Evolutionary conservation across 1,140 invertebrate species (phyloP).

Genomic region (Lysiphlebus fabarum): DNA sequence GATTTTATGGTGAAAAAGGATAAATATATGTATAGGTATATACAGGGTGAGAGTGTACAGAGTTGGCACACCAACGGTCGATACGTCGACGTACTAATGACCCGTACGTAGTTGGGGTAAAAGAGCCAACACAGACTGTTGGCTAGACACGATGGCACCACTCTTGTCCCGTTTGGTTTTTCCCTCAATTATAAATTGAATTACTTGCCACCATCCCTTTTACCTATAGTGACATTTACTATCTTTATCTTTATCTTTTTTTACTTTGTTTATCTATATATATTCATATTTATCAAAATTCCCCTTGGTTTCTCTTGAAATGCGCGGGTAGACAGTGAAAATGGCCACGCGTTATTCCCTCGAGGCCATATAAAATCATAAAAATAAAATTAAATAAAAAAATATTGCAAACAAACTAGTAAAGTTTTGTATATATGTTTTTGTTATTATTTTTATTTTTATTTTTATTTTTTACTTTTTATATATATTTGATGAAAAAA

Average conservation of each 20-base stretch:
- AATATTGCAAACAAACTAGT: too few relatives aligned
- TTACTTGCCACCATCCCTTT: constrained; percentile 23
- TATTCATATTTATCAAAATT: too few relatives aligned
- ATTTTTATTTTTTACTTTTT: too few relatives aligned
- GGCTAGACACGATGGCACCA: constrained; percentile 33
- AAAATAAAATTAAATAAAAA: not conserved
- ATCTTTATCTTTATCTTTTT: not conserved
- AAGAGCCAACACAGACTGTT: constrained; percentile 27
- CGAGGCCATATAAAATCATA: constrained; percentile 1
- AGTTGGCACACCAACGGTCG: constrained; percentile 28
- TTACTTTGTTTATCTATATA: too few relatives aligned
- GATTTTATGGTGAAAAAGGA: not conserved
- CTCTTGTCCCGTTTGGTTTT: constrained; percentile 24
- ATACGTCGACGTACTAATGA: constrained; percentile 34
- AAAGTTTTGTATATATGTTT: too few relatives aligned
- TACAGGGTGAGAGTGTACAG: constrained; percentile 5
- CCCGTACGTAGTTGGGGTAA: constrained; percentile 30
- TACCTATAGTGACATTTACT: constrained; percentile 8
- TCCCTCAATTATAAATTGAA: constrained; percentile 35
- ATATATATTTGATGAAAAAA: too few relatives aligned
- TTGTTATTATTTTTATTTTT: too few relatives aligned
- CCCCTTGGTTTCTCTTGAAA: not conserved
- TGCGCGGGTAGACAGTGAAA: constrained; percentile 1
- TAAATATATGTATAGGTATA: too few relatives aligned
- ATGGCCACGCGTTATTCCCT: not conserved